phyloP scores from a whole-genome alignment of 1,140 invertebrate species.

The Dysdera silvatica region DNA sequence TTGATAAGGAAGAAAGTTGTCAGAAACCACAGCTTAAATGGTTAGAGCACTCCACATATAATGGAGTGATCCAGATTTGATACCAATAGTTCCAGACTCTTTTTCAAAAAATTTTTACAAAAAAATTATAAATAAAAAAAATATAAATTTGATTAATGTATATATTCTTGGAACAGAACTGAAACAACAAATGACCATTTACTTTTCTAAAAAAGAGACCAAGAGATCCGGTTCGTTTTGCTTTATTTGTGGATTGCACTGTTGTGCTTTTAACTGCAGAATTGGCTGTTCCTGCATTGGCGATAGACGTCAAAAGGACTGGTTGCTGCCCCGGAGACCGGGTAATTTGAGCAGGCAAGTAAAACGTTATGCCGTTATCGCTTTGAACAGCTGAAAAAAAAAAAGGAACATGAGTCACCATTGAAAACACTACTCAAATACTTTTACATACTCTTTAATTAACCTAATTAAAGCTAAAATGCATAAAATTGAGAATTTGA shows the following conservation, averaged over 20 bases:
- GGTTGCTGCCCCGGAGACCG: constrained; percentile 2
- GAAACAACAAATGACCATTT: too few relatives aligned
- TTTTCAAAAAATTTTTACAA: too few relatives aligned
- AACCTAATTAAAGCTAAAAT: too few relatives aligned
- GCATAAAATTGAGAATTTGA: too few relatives aligned
- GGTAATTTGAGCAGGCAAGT: constrained; percentile 20
- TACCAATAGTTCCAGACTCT: too few relatives aligned
- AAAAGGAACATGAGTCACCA: background rate
- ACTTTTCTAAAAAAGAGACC: constrained; percentile 70
- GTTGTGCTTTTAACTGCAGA: constrained; percentile 1
- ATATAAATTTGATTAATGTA: too few relatives aligned
- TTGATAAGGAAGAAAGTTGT: too few relatives aligned
- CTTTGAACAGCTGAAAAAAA: constrained; percentile 12
- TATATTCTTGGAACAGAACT: too few relatives aligned
- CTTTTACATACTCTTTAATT: background rate
- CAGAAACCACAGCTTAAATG: too few relatives aligned
- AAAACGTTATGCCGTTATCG: constrained; percentile 18
- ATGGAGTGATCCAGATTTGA: too few relatives aligned
- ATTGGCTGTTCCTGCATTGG: background rate
- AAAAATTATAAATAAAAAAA: too few relatives aligned
- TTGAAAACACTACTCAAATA: background rate
- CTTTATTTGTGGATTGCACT: constrained; percentile 41
- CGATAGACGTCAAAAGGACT: background rate
- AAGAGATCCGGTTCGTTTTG: constrained; percentile 56
- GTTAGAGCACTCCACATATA: too few relatives aligned